Evolutionary conservation across 1,140 invertebrate genomes (phyloP).

Genomic region (Drosophila mojavensis): DNA sequence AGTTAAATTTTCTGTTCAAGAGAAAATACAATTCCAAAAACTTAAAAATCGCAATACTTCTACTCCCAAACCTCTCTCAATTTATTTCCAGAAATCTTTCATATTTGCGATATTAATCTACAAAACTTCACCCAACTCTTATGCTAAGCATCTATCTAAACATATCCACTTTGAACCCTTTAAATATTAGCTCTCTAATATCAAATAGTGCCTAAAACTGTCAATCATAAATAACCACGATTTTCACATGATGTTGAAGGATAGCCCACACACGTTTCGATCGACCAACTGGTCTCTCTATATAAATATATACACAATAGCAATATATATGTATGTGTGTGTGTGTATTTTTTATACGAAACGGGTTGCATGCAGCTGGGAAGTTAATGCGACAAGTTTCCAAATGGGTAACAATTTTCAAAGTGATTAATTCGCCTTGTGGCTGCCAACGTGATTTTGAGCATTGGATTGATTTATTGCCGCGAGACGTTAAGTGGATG

Average conservation of each 20-base stretch:
- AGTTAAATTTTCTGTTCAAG: no score
- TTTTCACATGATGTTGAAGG: slow-evolving; percentile 76
- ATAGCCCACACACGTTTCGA: slow-evolving; percentile 72
- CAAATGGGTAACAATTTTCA: slow-evolving; percentile 82
- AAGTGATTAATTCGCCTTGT: slow-evolving; percentile 83
- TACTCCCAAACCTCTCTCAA: no score
- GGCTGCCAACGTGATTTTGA: slow-evolving; percentile 77
- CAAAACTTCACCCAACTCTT: no score
- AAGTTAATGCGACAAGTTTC: slow-evolving; percentile 80
- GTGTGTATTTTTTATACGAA: slow-evolving; percentile 4
- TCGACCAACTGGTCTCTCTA: slow-evolving; percentile 34
- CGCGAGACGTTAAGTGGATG: slow-evolving; percentile 83
- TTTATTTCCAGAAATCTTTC: no score
- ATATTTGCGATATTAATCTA: no score
- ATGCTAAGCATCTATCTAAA: no score
- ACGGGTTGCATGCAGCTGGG: slow-evolving; percentile 54
- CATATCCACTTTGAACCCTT: not conserved
- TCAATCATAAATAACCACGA: slow-evolving; percentile 69
- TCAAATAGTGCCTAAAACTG: slow-evolving; percentile 31
- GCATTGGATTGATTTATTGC: slow-evolving; percentile 82
- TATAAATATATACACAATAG: not conserved
- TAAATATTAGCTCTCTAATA: slow-evolving; percentile 1
- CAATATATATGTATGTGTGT: not conserved
- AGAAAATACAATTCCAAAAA: no score
- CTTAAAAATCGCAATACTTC: no score